Conservation (phyloP, 2,797 vertebrate species). For the Rhincodon typus region DNA sequence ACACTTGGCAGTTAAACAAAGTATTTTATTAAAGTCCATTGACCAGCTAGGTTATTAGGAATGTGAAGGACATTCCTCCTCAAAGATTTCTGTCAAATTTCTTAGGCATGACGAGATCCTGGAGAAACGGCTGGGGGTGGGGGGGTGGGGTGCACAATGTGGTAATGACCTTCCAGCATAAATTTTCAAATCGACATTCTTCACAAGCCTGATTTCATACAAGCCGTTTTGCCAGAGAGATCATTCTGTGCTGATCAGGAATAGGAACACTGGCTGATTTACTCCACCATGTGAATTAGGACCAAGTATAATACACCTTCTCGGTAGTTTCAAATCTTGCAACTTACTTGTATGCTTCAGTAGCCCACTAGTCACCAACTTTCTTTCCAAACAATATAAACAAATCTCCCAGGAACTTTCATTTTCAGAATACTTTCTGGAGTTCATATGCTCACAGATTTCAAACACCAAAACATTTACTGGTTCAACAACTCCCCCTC, state of each 20-base stretch:
- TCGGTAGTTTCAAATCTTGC: background rate
- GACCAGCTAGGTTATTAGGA: background rate
- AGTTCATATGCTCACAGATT: background rate
- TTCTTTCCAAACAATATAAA: background rate
- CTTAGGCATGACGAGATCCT: too few relatives aligned
- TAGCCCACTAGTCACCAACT: background rate
- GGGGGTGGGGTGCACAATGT: too few relatives aligned
- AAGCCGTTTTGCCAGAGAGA: background rate
- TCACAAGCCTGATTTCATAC: background rate
- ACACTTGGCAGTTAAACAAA: background rate
- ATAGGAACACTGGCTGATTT: background rate
- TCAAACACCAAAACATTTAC: background rate
- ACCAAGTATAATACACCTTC: background rate
- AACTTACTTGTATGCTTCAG: background rate
- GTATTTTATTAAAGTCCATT: background rate
- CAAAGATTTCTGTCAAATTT: background rate
- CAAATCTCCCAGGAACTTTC: background rate
- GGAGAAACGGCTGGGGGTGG: background rate
- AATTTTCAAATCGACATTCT: background rate
- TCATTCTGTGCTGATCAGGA: background rate
- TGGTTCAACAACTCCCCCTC: background rate
- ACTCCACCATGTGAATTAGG: background rate
- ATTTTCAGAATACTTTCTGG: background rate
- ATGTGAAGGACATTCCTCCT: background rate
- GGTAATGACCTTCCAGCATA: background rate